Evolutionary conservation across 2,113 vertebrate genomes (phyloP).

Genomic region (Salminus brasiliensis): DNA sequence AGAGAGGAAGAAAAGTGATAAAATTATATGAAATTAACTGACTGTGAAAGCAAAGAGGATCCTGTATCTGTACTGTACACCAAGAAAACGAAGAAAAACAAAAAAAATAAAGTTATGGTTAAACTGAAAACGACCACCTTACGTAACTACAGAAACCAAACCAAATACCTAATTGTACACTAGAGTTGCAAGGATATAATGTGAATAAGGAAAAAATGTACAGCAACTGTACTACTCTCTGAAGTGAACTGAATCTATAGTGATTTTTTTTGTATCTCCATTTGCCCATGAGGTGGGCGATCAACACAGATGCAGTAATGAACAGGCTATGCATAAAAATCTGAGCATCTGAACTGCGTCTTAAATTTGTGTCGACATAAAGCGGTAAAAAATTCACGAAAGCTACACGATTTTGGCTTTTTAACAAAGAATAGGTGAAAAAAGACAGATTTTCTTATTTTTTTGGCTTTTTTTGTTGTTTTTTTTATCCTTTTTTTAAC

Average conservation of each 20-base stretch:
- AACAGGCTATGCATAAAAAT: slow-evolving; percentile 10
- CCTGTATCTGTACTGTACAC: slow-evolving; percentile 72
- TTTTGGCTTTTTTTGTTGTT: neutral
- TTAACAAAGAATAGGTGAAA: neutral
- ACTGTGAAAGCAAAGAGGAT: slow-evolving; percentile 70
- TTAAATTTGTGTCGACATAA: neutral
- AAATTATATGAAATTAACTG: slow-evolving; percentile 66
- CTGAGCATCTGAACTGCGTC: slow-evolving; percentile 33
- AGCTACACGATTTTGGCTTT: slow-evolving; percentile 17
- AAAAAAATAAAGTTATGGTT: slow-evolving; percentile 58
- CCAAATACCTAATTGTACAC: slow-evolving; percentile 29
- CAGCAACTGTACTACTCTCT: slow-evolving; percentile 14
- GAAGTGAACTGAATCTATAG: slow-evolving; percentile 12
- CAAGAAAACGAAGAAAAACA: slow-evolving; percentile 68
- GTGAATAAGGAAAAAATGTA: slow-evolving; percentile 32
- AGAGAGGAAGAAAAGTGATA: slow-evolving; percentile 60
- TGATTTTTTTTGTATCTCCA: neutral
- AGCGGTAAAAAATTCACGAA: neutral
- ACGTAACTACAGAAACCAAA: slow-evolving; percentile 36
- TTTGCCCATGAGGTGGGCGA: slow-evolving; percentile 5
- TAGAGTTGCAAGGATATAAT: slow-evolving; percentile 33
- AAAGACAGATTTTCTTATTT: slow-evolving; percentile 13
- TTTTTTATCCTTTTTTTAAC: slow-evolving; percentile 26
- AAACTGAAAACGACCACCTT: slow-evolving; percentile 36
- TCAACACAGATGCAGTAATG: neutral